Conservation (phyloP, 2,888 invertebrate species). For the Tribolium freemani region DNA sequence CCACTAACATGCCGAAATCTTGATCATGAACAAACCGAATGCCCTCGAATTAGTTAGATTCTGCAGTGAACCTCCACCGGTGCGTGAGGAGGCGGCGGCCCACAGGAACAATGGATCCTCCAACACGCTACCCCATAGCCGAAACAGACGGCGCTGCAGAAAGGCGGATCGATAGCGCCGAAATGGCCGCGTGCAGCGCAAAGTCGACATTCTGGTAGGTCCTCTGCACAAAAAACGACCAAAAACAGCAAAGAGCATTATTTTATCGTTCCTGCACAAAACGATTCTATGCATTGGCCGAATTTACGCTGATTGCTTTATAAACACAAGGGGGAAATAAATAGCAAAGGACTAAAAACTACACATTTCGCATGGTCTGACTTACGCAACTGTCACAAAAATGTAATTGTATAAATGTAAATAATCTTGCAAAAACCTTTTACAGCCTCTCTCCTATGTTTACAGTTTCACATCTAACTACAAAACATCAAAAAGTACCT, state of each 20-base stretch:
- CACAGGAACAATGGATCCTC: slow-evolving; percentile 32
- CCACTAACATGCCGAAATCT: slow-evolving; percentile 25
- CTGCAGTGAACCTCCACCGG: slow-evolving; percentile 26
- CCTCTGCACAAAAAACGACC: neutral
- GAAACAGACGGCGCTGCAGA: slow-evolving; percentile 38
- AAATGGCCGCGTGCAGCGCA: slow-evolving; percentile 32
- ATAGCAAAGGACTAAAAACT: neutral
- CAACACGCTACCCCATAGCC: slow-evolving; percentile 23
- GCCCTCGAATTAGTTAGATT: slow-evolving; percentile 31
- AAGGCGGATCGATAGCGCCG: slow-evolving; percentile 37
- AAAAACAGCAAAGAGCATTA: slow-evolving; percentile 4
- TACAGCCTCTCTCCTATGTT: too few species aligned
- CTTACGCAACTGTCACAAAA: too few species aligned
- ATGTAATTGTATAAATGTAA: too few species aligned
- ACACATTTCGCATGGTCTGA: neutral
- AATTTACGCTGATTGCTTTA: slow-evolving; percentile 30
- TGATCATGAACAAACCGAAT: slow-evolving; percentile 31
- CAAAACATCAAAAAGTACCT: too few species aligned
- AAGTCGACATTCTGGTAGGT: slow-evolving; percentile 8
- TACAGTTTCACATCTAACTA: too few species aligned
- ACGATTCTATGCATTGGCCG: slow-evolving; percentile 16
- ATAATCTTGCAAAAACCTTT: too few species aligned
- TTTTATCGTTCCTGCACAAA: slow-evolving; percentile 9
- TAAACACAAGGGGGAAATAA: slow-evolving; percentile 13
- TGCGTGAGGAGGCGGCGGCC: slow-evolving; percentile 33